Evolutionary conservation across 2,113 vertebrate species (phyloP), one percentile per base, ranked within the genome.

Genomic region (Cnemophilus loriae): DNA sequence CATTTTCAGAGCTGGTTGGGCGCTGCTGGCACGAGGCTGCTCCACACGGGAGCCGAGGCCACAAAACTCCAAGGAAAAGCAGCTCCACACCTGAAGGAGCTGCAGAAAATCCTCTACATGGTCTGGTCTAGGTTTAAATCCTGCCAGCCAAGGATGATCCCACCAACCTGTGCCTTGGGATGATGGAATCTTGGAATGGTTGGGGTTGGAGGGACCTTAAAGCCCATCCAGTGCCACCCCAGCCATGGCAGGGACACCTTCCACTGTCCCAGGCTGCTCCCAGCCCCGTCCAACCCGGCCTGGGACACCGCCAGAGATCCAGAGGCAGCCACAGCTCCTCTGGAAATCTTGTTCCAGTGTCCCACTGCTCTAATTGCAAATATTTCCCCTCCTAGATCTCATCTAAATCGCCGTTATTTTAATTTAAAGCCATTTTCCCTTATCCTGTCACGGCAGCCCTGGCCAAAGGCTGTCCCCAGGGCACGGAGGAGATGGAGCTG

Each of bases 11-110:
- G 0, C 78, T 21, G 70, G 14, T 3, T 14, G 16, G 12, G 5
- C 1, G 0, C 18, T 27, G 35, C 27, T n/a, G 46, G 7, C 2
- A 1, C 2, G 5, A 3, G 0, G 8, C 64, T 73, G 26, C 69
- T 55, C 42, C 59, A 3, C 6, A 3, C 7, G 5, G 30, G 44
- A 73, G 73, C 27, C 1, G 0, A 57, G 50, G 35, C 71, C 56
- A 18, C 0, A 0, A 1, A 73, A 67, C 23, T 24, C 1, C 0
- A 30, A 69, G 55, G 60, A 42, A 60, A 84, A 71, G 14, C 61
- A 80, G 23, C 30, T 56, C 63, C 1, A 3, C 1, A 4, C 13
- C 67, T 20, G 11, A 23, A 61, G 49, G 13, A 73, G 37, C 41
- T 13, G 14, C 4, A 11, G 8, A 24, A 82, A 67, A 21, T 28